These are phyloP conservation scores for Latrodectus elegans DNA, from an alignment of 2,888 invertebrate genomes.

Conservation along the genomic window DNA sequence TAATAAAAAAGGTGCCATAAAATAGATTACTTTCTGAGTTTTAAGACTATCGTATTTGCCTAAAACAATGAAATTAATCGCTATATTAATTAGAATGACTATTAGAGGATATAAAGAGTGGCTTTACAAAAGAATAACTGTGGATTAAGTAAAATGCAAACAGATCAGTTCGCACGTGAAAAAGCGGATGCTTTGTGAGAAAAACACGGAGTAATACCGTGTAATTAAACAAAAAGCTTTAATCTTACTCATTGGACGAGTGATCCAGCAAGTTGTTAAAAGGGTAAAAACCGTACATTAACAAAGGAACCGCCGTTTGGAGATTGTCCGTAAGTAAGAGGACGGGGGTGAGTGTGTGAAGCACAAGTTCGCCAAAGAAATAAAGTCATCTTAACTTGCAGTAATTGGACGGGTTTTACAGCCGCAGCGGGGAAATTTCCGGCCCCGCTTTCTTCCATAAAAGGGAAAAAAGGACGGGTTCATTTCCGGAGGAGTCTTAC, in stretches of 20 bases:
- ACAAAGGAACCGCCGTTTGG: slow-evolving; percentile 43
- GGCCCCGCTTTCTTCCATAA: slow-evolving; percentile 60
- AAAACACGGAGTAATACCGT: slow-evolving; percentile 15
- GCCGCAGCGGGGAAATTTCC: slow-evolving; percentile 62
- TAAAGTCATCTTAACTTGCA: slow-evolving; percentile 61
- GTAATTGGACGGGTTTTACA: slow-evolving; percentile 65
- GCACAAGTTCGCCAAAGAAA: slow-evolving; percentile 35
- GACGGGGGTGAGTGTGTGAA: slow-evolving; percentile 21
- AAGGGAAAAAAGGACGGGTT: slow-evolving; percentile 51
- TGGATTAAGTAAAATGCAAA: too few relatives aligned
- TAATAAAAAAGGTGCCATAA: too few relatives aligned
- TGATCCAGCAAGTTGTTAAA: slow-evolving; percentile 57
- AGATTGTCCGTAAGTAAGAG: slow-evolving; percentile 14
- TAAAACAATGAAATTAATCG: too few relatives aligned
- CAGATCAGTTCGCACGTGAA: too few relatives aligned
- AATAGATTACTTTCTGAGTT: too few relatives aligned
- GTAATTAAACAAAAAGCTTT: slow-evolving; percentile 65
- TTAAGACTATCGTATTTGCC: too few relatives aligned
- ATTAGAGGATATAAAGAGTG: too few relatives aligned
- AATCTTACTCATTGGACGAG: slow-evolving; percentile 39
- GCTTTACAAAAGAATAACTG: too few relatives aligned
- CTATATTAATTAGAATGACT: too few relatives aligned
- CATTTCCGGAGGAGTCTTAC: slow-evolving; percentile 61
- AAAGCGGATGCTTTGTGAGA: neutral
- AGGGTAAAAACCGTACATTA: slow-evolving; percentile 55